Base-by-base conservation (phyloP, 1,140 invertebrate genomes). In the Panulirus ornatus region DNA sequence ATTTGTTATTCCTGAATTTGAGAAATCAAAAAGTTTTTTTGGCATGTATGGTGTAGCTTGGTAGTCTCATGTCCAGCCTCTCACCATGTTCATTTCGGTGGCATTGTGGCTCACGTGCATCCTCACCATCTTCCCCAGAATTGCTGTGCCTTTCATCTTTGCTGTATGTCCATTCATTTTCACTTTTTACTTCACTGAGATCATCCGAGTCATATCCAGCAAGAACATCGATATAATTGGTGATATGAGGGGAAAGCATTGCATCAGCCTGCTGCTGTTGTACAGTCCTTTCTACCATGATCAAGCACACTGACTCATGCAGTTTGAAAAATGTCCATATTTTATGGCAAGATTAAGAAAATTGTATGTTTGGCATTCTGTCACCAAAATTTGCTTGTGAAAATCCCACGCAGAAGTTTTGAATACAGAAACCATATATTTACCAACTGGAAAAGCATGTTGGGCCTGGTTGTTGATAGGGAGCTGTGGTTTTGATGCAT, bases 141-240 rank as follows among this genome's bases (percentile, higher is more conserved):
- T 76, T 36, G 27, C 38, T 36, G 6, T 36, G 27, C 27, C 73
- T 76, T 76, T 76, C 73, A 2, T 76, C 73, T 76, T 76, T 36
- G 27, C 38, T 19, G 30, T 76, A n/a, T 34, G 6, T 76, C 5
- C 73, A 34, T 22, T 76, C n/a, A n/a, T 19, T 36, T 34, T 36
- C 73, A 76, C 73, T 40, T 76, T 76, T 36, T 2, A 76, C n/a
- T 34, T 76, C 73, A 76, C 73, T 76, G n/a, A 76, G 2, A 34
- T 76, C 73, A 36, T 76, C 73, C 38, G 73, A 34, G 9, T 3
- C 3, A 70, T 70, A 22, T 70, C n/a, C n/a, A n/a, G n/a, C n/a
- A n/a, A n/a, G n/a, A n/a, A n/a, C 30, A 73, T 36, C 14, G 34
- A 16, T 30, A 36, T 30, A 38, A 73, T 36, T 73, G 14, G 30